Evolutionary conservation across 1,140 invertebrate genomes (phyloP).

Genomic region (Hormaphis cornu): DNA sequence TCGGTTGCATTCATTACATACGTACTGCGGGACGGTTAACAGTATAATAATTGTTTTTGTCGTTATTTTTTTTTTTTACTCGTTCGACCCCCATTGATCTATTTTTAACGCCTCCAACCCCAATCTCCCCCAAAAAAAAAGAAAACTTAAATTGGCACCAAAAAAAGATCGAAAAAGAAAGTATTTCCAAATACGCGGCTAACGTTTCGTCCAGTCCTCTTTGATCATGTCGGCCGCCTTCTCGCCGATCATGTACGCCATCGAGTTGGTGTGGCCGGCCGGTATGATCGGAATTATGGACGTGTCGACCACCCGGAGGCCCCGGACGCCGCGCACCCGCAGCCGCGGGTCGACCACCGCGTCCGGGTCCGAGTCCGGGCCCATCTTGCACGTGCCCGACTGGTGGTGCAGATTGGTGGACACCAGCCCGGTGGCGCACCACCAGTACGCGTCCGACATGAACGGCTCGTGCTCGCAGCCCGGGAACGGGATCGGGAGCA

Average conservation of each 20-base stretch:
- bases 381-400: conserved; percentile 46
- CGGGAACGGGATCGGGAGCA: conserved; percentile 35
- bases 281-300: conserved; percentile 47
- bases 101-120: too few relatives aligned
- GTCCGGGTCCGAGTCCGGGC: conserved; percentile 37
- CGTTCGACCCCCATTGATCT: too few relatives aligned
- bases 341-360: conserved; percentile 41
- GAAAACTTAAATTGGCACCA: too few relatives aligned
- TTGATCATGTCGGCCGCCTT: conserved; percentile 48
- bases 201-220: conserved; percentile 41
- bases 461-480: conserved; percentile 36
- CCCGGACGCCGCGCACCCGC: conserved; percentile 34
- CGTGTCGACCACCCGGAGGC: conserved; percentile 37
- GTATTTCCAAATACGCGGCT: too few relatives aligned
- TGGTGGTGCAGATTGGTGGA: conserved; percentile 39
- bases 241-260: conserved; percentile 50
- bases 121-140: too few relatives aligned
- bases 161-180: too few relatives aligned
- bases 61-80: too few relatives aligned
- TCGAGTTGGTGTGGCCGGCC: conserved; percentile 47
- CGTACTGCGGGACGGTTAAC: too few relatives aligned
- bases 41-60: too few relatives aligned
- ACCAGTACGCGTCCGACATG: conserved; percentile 44
- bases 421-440: conserved; percentile 38
- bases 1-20: too few relatives aligned